Evolutionary conservation across 2,797 vertebrate genomes (phyloP).

Genomic region (Notamacropus eugenii): DNA sequence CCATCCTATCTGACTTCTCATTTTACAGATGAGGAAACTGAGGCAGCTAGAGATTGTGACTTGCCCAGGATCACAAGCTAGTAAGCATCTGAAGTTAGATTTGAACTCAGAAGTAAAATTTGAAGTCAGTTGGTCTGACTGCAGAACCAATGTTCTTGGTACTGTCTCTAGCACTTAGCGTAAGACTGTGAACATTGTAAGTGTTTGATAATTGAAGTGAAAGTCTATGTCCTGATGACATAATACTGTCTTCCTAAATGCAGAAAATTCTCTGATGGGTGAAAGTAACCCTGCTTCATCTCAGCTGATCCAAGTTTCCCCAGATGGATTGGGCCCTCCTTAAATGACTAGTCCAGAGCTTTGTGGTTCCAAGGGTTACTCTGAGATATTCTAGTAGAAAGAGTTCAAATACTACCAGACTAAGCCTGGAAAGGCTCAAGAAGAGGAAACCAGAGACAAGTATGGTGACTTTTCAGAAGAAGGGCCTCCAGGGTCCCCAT

Average conservation of each 20-base stretch:
- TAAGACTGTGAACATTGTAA: background rate
- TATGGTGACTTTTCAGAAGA: background rate
- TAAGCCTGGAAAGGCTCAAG: background rate
- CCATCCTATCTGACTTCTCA: background rate
- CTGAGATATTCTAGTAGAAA: background rate
- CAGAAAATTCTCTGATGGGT: background rate
- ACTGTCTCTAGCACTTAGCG: background rate
- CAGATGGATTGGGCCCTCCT: background rate
- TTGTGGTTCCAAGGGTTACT: no score
- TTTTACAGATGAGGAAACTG: background rate
- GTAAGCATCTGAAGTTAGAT: background rate
- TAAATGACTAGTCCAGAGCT: background rate
- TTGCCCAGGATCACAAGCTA: background rate
- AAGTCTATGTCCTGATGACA: background rate
- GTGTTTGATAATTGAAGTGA: background rate
- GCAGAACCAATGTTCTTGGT: background rate
- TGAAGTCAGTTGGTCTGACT: background rate
- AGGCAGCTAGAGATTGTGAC: background rate
- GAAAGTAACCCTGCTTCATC: background rate
- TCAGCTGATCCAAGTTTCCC: background rate
- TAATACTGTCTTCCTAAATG: background rate
- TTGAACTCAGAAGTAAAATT: background rate
- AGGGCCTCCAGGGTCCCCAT: background rate
- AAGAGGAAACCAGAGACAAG: background rate
- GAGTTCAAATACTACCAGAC: background rate